Percentiles rank a stretch among this genome's conserved stretches.
These are phyloP conservation scores for Drosophila nigrodunni DNA, from an alignment of 1,140 invertebrate species.

Conservation along the genomic window DNA sequence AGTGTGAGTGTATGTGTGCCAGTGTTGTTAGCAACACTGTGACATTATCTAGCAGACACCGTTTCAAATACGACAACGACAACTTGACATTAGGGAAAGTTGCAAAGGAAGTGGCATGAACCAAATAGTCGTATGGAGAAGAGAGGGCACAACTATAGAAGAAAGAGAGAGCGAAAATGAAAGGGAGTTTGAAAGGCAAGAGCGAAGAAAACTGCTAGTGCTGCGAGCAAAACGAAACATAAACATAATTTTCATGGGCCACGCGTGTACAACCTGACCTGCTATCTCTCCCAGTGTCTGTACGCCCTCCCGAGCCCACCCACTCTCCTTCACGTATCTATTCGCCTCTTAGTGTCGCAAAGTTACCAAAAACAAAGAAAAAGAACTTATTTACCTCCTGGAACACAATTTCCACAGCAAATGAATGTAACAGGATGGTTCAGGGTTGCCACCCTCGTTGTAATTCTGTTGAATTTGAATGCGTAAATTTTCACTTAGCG, in stretches of 20 bases:
- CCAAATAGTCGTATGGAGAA: conserved; percentile 52
- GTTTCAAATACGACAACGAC: conserved; percentile 67
- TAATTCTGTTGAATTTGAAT: conserved; percentile 61
- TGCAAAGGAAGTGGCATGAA: conserved; percentile 79
- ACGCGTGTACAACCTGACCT: conserved; percentile 41
- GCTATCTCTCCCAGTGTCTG: too few relatives aligned
- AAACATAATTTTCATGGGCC: conserved; percentile 80
- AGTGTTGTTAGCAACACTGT: conserved; percentile 52
- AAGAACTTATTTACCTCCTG: not conserved
- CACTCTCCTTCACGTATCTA: not conserved
- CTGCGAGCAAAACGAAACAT: conserved; percentile 50
- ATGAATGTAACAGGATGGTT: not conserved
- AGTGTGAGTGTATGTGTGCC: conserved; percentile 2
- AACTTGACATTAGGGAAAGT: conserved; percentile 82
- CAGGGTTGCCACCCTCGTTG: conserved; percentile 4
- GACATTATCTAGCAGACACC: conserved; percentile 80
- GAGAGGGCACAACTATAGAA: not conserved
- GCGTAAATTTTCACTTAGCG: conserved; percentile 63
- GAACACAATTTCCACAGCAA: conserved; percentile 12
- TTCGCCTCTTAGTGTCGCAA: conserved; percentile 32
- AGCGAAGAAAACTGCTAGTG: conserved; percentile 10
- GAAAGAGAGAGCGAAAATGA: not conserved
- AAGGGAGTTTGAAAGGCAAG: not conserved
- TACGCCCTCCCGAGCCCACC: not conserved
- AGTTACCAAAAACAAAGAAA: conserved; percentile 24